Base-by-base conservation (phyloP, 2,113 vertebrate genomes). In the Neolamprologus kungweensis region DNA sequence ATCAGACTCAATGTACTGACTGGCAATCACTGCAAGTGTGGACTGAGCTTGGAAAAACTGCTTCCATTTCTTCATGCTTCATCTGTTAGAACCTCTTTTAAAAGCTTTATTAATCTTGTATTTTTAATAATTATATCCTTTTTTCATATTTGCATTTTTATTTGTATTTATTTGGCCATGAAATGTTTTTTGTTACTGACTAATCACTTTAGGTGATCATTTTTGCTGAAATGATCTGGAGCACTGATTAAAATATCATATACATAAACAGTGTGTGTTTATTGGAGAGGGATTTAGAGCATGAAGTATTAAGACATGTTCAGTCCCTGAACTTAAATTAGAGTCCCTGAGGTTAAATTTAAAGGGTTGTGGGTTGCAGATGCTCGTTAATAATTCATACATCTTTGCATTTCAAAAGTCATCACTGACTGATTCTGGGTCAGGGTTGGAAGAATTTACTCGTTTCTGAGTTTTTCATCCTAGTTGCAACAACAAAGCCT, bases 381-480 rank as follows among this genome's bases (percentile, higher is more conserved):
- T 0, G 28, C 17, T 21, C 1, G 2, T 81, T 55, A 79, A 88
- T 84, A 78, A 82, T 89, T 82, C 12, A 91, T 40, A 6, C 11
- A 9, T 14, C 63, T 75, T 73, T 79, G 23, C 42, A 78, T 91
- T 90, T 85, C 58, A 63, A 26, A 85, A 73, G 17, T 57, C 3
- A 26, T 79, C 31, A 33, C 16, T 19, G 17, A n/a, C n/a, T 51
- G 63, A 81, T 87, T 89, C 60, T 87, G 73, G 82, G 63, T 80
- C 80, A 88, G 75, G 4, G 63, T 16, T 45, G 8, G 17, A 7
- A 83, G 28, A 50, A 21, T 73, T 73, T 58, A 26, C 3, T 54
- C 9, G 2, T 9, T n/a, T 4, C 65, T 40, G 33, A 31, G 45
- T 47, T 50, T 42, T 88, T 82, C 7, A 13, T 42, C 14, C n/a